Percentiles rank a stretch among this genome's conserved stretches.
These are phyloP conservation scores for Ceratotherium simum DNA, from an alignment of 2,113 vertebrate species.

Conservation along the genomic window DNA sequence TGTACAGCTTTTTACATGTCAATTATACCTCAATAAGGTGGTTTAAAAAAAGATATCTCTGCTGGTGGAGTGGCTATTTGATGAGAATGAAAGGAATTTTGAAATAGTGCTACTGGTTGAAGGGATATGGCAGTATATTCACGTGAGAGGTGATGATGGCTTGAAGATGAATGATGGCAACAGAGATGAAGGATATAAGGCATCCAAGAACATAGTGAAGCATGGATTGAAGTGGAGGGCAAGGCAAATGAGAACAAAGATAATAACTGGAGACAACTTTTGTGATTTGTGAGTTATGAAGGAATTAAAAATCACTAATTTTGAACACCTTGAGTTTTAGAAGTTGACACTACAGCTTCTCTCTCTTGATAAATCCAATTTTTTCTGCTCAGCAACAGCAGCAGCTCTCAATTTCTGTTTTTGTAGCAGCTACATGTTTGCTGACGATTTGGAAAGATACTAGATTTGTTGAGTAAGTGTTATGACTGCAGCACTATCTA, in stretches of 20 bases:
- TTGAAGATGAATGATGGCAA: not conserved
- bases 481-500: not conserved
- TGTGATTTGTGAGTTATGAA: not conserved
- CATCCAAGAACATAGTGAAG: not conserved
- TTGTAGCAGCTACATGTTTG: fast-evolving
- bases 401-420: not conserved
- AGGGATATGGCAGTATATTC: no score
- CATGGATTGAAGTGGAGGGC: not conserved
- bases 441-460: not conserved
- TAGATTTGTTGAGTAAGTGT: not conserved
- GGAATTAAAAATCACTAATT: not conserved
- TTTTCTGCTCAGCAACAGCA: not conserved
- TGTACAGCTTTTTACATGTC: not conserved
- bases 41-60: not conserved
- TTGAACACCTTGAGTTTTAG: not conserved
- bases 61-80: no score
- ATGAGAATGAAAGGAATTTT: not conserved
- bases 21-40: not conserved
- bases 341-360: not conserved
- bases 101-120: fast-evolving
- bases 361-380: not conserved
- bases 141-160: fast-evolving
- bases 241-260: not conserved
- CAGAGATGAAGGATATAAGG: fast-evolving
- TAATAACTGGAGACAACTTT: not conserved